phyloP scores from a whole-genome alignment of 2,113 vertebrate genomes.

The Hippoglossus stenolepis region DNA sequence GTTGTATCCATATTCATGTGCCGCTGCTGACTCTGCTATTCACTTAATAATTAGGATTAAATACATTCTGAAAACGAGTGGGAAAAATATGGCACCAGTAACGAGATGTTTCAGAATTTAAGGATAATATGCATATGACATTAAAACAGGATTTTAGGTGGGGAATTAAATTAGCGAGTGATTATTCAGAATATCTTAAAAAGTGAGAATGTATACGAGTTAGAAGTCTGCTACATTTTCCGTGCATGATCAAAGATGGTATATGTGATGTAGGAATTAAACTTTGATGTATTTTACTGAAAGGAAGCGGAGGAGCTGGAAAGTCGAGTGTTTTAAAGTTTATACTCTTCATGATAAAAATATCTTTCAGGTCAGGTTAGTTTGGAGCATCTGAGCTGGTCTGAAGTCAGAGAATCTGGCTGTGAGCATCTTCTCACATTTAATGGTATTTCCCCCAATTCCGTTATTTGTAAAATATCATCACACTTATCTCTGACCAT shows the following conservation, averaged over 20 bases:
- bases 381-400: no score
- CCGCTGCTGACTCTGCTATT: no score
- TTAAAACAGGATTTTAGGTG: background rate
- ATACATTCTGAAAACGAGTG: background rate
- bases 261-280: slow-evolving; percentile 25
- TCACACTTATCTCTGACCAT: slow-evolving; percentile 13
- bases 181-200: slow-evolving; percentile 20
- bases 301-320: background rate
- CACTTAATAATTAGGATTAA: no score
- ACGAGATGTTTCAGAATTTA: background rate
- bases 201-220: slow-evolving; percentile 12
- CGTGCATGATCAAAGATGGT: slow-evolving; percentile 41
- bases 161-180: background rate
- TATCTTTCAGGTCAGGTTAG: background rate
- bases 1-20: no score
- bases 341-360: slow-evolving; percentile 9
- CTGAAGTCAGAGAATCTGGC: no score
- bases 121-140: background rate
- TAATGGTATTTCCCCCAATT: no score
- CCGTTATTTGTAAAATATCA: slow-evolving; percentile 23
- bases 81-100: background rate
- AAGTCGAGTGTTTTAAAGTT: slow-evolving; percentile 5
- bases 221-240: background rate
- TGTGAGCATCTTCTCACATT: no score
- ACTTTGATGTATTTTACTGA: slow-evolving; percentile 10